These are phyloP conservation scores for Antennarius striatus DNA, from an alignment of 2,113 vertebrate species.

Conservation along the genomic window DNA sequence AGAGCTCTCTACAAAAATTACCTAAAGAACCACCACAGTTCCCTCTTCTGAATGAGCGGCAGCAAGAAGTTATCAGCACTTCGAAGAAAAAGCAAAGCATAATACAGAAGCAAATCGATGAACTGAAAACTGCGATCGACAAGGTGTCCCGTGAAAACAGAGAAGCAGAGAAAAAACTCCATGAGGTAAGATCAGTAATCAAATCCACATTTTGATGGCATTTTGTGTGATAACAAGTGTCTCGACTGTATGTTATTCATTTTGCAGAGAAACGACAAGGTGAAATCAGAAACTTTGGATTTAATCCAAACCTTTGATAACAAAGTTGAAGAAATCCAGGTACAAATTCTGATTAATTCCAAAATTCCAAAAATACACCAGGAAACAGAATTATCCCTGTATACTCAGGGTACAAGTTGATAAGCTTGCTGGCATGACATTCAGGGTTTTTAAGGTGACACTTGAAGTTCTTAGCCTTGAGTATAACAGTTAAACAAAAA, in stretches of 20 bases:
- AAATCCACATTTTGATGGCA: neutral
- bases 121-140: constrained; percentile 66
- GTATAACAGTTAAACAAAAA: no score
- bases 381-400: neutral
- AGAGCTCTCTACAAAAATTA: constrained; percentile 71
- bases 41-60: constrained; percentile 66
- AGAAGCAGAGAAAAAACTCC: constrained; percentile 75
- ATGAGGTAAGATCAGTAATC: constrained; percentile 75
- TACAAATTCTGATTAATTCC: constrained; percentile 56
- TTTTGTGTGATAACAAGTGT: neutral
- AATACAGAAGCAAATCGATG: constrained; percentile 75
- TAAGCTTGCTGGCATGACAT: neutral
- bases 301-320: constrained; percentile 86
- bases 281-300: constrained; percentile 82
- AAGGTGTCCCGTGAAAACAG: constrained; percentile 74
- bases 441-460: neutral
- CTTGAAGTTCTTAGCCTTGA: neutral
- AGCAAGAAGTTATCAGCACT: constrained; percentile 58
- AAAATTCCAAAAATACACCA: neutral
- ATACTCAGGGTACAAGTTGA: neutral
- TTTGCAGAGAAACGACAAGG: constrained; percentile 82
- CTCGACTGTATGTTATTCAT: neutral
- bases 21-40: constrained; percentile 51
- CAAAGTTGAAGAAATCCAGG: constrained; percentile 86
- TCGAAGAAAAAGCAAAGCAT: constrained; percentile 63